These are phyloP conservation scores for Reticulitermes lucifugus DNA, from an alignment of 2,888 invertebrate species.

Conservation along the genomic window DNA sequence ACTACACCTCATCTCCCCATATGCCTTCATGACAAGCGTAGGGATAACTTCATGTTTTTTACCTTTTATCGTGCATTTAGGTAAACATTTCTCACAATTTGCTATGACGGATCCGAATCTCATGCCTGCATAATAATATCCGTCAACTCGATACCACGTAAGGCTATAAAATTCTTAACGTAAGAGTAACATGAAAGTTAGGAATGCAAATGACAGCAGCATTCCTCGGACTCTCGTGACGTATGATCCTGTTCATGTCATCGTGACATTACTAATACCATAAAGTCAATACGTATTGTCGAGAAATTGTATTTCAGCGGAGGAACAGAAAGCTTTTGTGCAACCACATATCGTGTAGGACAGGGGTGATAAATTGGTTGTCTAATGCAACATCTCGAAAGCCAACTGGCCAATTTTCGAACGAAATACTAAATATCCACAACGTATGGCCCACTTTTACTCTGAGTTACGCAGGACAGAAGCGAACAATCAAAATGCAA, in stretches of 20 bases:
- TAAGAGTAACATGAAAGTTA: neutral
- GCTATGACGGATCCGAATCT: no score
- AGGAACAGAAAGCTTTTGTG: slow-evolving; percentile 30
- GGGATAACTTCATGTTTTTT: no score
- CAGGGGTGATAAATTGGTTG: slow-evolving; percentile 15
- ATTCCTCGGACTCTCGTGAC: neutral
- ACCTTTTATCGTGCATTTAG: no score
- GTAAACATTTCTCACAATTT: no score
- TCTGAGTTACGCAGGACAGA: no score
- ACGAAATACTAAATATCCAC: no score
- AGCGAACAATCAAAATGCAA: no score
- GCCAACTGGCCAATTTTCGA: no score
- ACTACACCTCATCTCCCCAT: no score
- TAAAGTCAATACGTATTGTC: slow-evolving; percentile 25
- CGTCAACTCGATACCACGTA: neutral
- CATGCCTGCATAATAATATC: no score
- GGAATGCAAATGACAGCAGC: neutral
- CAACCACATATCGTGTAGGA: neutral
- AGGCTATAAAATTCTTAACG: neutral
- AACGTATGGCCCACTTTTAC: no score
- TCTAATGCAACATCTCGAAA: neutral
- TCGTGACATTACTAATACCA: slow-evolving; percentile 4
- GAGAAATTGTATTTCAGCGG: slow-evolving; percentile 26
- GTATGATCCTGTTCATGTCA: neutral
- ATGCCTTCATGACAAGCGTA: no score